A percentile compares a stretch with the other conserved stretches of the same genome.
These are phyloP conservation scores for Armadillidium nasatum DNA, from an alignment of 1,140 invertebrate genomes.

Conservation along the genomic window DNA sequence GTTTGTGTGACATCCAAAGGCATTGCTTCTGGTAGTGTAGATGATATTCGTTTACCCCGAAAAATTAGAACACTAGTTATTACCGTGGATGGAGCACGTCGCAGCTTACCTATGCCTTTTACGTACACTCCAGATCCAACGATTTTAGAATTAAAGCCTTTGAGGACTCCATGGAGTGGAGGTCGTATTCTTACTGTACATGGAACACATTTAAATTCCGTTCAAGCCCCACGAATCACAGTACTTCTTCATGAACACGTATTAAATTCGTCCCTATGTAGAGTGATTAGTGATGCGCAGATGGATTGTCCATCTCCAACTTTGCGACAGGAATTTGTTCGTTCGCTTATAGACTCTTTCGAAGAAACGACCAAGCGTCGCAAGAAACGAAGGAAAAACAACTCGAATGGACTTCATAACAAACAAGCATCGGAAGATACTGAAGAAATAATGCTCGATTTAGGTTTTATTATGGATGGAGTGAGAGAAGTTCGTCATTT, in stretches of 20 bases:
- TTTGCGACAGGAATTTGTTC: slow-evolving; percentile 56
- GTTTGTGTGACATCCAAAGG: slow-evolving; percentile 74
- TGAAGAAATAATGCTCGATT: slow-evolving; percentile 52
- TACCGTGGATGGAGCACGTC: slow-evolving; percentile 75
- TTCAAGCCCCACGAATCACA: slow-evolving; percentile 84
- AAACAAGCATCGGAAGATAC: slow-evolving; percentile 53
- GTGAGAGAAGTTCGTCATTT: slow-evolving; percentile 81
- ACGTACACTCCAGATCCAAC: slow-evolving; percentile 89
- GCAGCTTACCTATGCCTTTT: slow-evolving; percentile 67
- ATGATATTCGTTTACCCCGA: slow-evolving; percentile 28
- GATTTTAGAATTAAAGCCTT: slow-evolving; percentile 84
- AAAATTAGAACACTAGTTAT: slow-evolving; percentile 63
- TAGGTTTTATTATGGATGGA: slow-evolving; percentile 94
- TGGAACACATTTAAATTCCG: slow-evolving; percentile 83
- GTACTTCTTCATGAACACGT: slow-evolving; percentile 66
- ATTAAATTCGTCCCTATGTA: slow-evolving; percentile 58
- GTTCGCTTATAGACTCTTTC: slow-evolving; percentile 53
- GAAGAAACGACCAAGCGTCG: slow-evolving; percentile 85
- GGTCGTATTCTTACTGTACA: slow-evolving; percentile 88
- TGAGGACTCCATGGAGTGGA: slow-evolving; percentile 82
- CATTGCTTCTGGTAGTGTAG: slow-evolving; percentile 43
- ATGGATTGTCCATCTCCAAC: slow-evolving; percentile 94
- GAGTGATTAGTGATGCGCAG: slow-evolving; percentile 76
- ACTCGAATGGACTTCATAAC: slow-evolving; percentile 29
- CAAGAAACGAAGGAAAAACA: slow-evolving; percentile 76